Conservation (phyloP, 2,888 invertebrate species). For the Sinohyriopsis cumingii region DNA sequence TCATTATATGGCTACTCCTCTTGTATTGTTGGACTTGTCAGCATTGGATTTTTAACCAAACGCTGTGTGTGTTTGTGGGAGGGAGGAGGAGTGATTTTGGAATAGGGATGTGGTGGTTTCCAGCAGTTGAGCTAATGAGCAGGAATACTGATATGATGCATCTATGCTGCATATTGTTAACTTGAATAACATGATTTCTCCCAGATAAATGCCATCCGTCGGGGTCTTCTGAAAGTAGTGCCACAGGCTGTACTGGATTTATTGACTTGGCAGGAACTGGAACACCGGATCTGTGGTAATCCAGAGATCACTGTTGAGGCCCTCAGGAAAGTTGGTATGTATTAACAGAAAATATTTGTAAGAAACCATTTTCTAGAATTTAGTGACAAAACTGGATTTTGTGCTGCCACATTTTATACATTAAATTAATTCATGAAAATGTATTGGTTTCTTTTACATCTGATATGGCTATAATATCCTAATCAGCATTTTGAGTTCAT, state of each 20-base stretch:
- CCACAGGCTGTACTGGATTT: conserved; percentile 69
- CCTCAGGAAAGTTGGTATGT: conserved; percentile 64
- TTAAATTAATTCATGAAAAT: too few species aligned
- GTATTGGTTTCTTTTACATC: too few species aligned
- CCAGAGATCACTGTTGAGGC: conserved; percentile 69
- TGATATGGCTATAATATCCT: too few species aligned
- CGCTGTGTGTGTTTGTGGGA: too few species aligned
- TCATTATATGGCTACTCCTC: too few species aligned
- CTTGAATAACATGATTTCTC: conserved; percentile 4
- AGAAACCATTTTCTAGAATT: too few species aligned
- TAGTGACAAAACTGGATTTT: too few species aligned
- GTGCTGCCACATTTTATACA: too few species aligned
- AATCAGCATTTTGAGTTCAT: too few species aligned
- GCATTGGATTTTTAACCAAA: too few species aligned
- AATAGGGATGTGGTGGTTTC: background rate
- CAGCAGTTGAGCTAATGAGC: background rate
- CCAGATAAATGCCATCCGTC: conserved; percentile 63
- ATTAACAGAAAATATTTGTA: background rate
- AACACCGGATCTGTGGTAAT: conserved; percentile 69
- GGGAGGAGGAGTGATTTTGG: background rate
- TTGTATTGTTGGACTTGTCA: too few species aligned
- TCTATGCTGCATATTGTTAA: too few species aligned
- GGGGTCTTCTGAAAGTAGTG: conserved; percentile 67
- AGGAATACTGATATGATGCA: background rate
- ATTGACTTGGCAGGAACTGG: conserved; percentile 70